phyloP scores from a whole-genome alignment of 1,140 invertebrate genomes.

The Battus philenor region DNA sequence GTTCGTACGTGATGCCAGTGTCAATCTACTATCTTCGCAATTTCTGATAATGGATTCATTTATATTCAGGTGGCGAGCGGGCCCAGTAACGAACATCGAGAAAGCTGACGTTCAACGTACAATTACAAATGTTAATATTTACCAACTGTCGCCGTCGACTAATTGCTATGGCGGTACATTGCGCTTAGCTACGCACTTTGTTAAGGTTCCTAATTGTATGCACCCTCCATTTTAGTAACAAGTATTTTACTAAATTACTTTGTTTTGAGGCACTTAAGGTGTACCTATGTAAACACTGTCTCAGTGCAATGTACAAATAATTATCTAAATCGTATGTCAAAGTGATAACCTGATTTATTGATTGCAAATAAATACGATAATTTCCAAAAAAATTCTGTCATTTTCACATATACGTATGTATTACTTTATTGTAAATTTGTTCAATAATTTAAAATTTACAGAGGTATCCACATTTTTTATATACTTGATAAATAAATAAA shows the following conservation, averaged over 20 bases:
- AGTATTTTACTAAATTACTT: neutral
- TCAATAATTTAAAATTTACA: too few species aligned
- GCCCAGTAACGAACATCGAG: slow-evolving; percentile 66
- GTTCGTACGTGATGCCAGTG: slow-evolving; percentile 45
- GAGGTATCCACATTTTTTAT: too few species aligned
- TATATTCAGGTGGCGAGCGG: slow-evolving; percentile 67
- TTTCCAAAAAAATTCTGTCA: too few species aligned
- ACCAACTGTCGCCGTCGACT: slow-evolving; percentile 61
- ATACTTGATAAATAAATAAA: too few species aligned
- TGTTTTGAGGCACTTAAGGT: too few species aligned
- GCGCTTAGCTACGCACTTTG: slow-evolving; percentile 27
- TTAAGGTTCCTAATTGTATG: slow-evolving; percentile 4
- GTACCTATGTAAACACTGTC: too few species aligned
- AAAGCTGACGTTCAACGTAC: slow-evolving; percentile 60
- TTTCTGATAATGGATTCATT: slow-evolving; percentile 69
- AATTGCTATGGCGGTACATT: slow-evolving; percentile 48
- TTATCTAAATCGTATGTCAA: too few species aligned
- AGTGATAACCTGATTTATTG: too few species aligned
- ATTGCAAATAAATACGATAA: too few species aligned
- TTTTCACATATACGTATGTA: too few species aligned
- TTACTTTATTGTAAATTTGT: too few species aligned
- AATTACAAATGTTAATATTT: slow-evolving; percentile 73
- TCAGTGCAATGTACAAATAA: too few species aligned
- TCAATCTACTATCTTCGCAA: slow-evolving; percentile 56
- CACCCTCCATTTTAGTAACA: slow-evolving; percentile 7